Percentiles rank a stretch among this genome's conserved stretches.
Evolutionary conservation across 2,113 vertebrate species (phyloP).

Genomic region (Ia io): DNA sequence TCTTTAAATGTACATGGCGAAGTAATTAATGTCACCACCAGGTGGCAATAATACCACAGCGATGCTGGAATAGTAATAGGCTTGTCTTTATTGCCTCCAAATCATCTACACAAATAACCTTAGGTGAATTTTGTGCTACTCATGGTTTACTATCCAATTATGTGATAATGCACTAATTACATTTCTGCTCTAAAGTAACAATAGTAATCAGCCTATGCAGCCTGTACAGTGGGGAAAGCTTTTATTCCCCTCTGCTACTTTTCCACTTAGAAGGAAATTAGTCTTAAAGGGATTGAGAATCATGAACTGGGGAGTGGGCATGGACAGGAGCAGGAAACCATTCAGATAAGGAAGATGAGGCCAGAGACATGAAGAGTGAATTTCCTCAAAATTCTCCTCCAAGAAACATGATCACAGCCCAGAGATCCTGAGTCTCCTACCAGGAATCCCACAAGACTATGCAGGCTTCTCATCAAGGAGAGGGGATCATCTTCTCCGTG

Average conservation of each 20-base stretch:
- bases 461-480: neutral
- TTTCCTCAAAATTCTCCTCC: neutral
- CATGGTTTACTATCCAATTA: neutral
- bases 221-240: neutral
- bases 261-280: neutral
- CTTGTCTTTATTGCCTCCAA: neutral
- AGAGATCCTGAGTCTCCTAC: neutral
- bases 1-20: neutral
- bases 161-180: slow-evolving; percentile 46
- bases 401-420: neutral
- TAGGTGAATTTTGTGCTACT: slow-evolving; percentile 45
- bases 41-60: slow-evolving; percentile 64
- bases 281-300: neutral
- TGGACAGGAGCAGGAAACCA: neutral
- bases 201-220: neutral
- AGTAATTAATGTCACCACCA: slow-evolving; percentile 69
- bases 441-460: neutral
- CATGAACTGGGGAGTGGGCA: neutral
- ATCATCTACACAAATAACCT: slow-evolving; percentile 28
- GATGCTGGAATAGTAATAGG: neutral
- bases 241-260: neutral
- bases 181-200: slow-evolving; percentile 20
- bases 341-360: neutral
- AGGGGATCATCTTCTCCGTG: fast-evolving
- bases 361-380: neutral